These are phyloP conservation scores for Hipposideros larvatus DNA, from an alignment of 2,797 vertebrate species.

Conservation along the genomic window DNA sequence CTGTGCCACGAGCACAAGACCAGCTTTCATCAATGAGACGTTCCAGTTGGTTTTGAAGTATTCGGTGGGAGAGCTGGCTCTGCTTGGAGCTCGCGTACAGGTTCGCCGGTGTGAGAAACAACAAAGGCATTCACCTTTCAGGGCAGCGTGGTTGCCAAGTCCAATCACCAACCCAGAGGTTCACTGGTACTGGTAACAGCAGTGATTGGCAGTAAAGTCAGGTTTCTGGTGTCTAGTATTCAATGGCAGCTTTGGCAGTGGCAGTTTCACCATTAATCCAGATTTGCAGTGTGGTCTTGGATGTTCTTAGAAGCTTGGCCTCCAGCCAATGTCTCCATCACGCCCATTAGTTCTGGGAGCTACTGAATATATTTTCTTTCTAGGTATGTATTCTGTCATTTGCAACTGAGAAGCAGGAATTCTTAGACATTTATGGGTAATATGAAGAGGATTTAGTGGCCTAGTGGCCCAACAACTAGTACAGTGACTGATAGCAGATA, in stretches of 20 bases:
- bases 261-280: neutral
- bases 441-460: neutral
- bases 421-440: neutral
- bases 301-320: constrained; percentile 25
- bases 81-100: neutral
- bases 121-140: too few relatives aligned
- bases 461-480: neutral
- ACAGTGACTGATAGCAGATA: neutral
- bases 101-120: neutral
- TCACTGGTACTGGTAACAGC: rapidly evolving
- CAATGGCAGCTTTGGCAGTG: neutral
- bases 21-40: neutral
- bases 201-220: neutral
- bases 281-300: neutral
- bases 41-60: neutral
- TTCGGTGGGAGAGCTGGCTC: neutral
- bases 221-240: neutral
- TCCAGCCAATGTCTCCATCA: neutral
- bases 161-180: neutral
- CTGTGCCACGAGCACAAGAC: neutral
- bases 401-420: constrained; percentile 4
- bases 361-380: neutral
- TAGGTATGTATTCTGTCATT: neutral
- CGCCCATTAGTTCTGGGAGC: neutral
- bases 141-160: neutral